Evolutionary conservation across 2,797 vertebrate species (phyloP).

Genomic region (Sorex maritimensis): DNA sequence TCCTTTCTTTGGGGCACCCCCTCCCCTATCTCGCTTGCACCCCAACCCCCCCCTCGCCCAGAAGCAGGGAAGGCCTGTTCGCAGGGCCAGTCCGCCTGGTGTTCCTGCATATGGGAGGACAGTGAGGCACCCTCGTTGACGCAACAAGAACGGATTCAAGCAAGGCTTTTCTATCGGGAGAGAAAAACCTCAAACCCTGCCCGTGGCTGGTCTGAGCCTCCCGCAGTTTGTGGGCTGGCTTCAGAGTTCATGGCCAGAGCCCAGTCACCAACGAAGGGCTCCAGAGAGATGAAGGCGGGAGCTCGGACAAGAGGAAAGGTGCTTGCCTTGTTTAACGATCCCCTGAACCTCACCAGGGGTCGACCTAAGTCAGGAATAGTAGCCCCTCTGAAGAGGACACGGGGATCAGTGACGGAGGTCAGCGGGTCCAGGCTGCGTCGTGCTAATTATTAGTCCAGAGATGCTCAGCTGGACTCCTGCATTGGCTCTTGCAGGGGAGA

Average conservation of each 20-base stretch:
- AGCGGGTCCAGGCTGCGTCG: no score
- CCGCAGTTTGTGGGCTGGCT: neutral
- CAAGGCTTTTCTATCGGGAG: neutral
- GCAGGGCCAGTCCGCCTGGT: rapidly evolving
- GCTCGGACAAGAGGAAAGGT: no score
- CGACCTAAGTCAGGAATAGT: neutral
- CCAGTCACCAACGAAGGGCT: neutral
- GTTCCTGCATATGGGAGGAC: neutral
- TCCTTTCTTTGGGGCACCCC: neutral
- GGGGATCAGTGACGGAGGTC: no score
- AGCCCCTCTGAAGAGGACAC: neutral
- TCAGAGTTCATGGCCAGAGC: neutral
- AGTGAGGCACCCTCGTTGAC: neutral
- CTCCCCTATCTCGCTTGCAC: neutral
- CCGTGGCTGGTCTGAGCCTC: neutral
- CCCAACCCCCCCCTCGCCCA: no score
- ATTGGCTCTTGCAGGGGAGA: constrained; percentile 86
- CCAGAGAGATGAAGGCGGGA: no score
- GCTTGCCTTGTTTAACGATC: no score
- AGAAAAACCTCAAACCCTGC: neutral
- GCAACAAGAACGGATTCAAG: neutral
- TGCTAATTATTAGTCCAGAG: no score
- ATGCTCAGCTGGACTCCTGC: neutral
- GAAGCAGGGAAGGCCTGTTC: neutral
- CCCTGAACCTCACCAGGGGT: no score